These are phyloP conservation scores for Syrmaticus mikado DNA, from an alignment of 2,113 vertebrate genomes.

Conservation along the genomic window DNA sequence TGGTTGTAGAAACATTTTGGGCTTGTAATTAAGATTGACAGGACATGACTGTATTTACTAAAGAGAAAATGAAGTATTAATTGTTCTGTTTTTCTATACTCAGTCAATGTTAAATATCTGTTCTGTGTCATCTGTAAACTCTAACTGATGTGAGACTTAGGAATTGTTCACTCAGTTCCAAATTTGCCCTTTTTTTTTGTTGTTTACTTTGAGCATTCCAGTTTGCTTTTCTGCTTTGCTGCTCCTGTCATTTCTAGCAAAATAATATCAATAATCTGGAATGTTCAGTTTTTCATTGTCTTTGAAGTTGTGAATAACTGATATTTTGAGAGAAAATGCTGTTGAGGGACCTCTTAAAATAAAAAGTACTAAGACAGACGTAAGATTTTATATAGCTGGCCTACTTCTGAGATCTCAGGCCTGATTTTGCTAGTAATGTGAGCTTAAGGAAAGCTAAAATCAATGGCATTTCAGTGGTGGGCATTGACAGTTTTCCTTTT, in stretches of 20 bases:
- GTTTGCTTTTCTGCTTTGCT: slow-evolving; percentile 32
- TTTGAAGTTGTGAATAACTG: slow-evolving; percentile 21
- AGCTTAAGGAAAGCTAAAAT: neutral
- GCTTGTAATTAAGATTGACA: slow-evolving; percentile 75
- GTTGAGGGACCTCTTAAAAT: neutral
- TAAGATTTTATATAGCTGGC: neutral
- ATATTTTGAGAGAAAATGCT: slow-evolving; percentile 7
- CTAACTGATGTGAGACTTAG: neutral
- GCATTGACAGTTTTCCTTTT: neutral
- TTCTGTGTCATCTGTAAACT: neutral
- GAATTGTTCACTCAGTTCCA: neutral
- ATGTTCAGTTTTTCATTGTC: neutral
- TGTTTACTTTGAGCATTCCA: neutral
- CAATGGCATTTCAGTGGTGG: neutral
- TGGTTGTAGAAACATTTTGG: slow-evolving; percentile 42
- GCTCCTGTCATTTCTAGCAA: neutral
- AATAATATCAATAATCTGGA: slow-evolving; percentile 28
- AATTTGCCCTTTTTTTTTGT: neutral
- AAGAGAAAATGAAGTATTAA: slow-evolving; percentile 67
- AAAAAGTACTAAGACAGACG: neutral
- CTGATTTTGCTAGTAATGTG: neutral
- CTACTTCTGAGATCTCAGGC: neutral
- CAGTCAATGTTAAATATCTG: slow-evolving; percentile 39
- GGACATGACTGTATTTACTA: slow-evolving; percentile 53
- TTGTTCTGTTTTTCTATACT: slow-evolving; percentile 59